A percentile compares a stretch with the other conserved stretches of the same genome.
These are phyloP conservation scores for Oryzaephilus surinamensis DNA, from an alignment of 1,140 invertebrate species.

Conservation along the genomic window DNA sequence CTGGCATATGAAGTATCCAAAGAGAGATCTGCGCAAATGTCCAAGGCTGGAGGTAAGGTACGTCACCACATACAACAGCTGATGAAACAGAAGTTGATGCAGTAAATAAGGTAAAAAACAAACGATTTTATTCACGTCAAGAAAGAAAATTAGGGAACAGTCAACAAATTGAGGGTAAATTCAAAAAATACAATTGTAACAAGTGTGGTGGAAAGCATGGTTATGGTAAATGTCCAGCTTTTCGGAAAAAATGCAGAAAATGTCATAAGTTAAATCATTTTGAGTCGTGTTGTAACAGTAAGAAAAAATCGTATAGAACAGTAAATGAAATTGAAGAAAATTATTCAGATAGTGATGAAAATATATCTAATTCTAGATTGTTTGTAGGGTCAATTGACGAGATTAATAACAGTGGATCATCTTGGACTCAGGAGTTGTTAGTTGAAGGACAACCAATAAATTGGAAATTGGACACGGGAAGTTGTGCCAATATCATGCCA, in stretches of 20 bases:
- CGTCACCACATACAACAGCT: not conserved
- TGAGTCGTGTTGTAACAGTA: no score
- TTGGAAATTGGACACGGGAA: conserved; percentile 2
- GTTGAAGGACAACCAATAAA: conserved; percentile 1
- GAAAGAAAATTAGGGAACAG: no score
- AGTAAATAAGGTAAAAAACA: no score
- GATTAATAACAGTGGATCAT: conserved; percentile 1
- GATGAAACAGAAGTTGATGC: conserved; percentile 1
- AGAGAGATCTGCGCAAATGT: not conserved
- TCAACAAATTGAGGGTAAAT: no score
- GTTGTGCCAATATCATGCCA: not conserved
- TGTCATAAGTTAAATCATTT: no score
- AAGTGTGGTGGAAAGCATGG: no score
- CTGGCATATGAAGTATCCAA: conserved; percentile 8
- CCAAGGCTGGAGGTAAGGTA: conserved; percentile 4
- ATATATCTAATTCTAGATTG: not conserved
- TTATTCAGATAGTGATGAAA: not conserved
- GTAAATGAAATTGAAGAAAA: not conserved
- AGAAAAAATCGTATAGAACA: not conserved
- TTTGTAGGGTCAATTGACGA: not conserved
- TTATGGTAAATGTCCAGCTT: no score
- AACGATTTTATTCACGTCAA: no score
- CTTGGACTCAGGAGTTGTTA: not conserved
- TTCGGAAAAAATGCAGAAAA: no score
- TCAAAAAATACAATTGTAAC: no score